Evolutionary conservation across 2,113 vertebrate genomes (phyloP).

Genomic region (Brachirus orientalis): DNA sequence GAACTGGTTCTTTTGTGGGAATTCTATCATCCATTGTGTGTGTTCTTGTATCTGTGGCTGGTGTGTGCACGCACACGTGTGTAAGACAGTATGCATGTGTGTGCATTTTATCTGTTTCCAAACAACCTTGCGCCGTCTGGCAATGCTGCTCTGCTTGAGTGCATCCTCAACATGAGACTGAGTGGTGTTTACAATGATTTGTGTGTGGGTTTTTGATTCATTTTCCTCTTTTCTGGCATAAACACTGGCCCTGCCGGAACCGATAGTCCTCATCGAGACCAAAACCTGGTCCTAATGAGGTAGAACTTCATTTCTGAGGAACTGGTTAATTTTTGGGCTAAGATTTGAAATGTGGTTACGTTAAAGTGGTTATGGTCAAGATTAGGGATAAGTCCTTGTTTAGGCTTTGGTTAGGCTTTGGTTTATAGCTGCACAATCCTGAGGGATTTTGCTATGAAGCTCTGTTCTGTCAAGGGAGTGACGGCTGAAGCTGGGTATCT

Average conservation of each 20-base stretch:
- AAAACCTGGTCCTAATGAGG: no score
- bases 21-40: neutral
- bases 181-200: no score
- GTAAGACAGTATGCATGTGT: neutral
- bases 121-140: constrained; percentile 26
- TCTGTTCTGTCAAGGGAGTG: constrained; percentile 24
- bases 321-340: no score
- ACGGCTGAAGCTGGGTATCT: constrained; percentile 36
- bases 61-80: neutral
- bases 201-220: constrained; percentile 11
- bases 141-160: constrained; percentile 27
- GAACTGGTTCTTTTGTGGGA: neutral
- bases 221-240: no score
- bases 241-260: no score
- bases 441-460: constrained; percentile 33
- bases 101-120: constrained; percentile 12
- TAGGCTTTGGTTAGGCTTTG: no score
- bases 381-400: no score
- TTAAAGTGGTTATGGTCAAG: no score
- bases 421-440: no score
- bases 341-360: no score
- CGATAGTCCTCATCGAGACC: no score
- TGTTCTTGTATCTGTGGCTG: neutral
- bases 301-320: no score
- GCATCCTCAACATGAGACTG: constrained; percentile 14